These are phyloP conservation scores for Eristalis arbustorum DNA, from an alignment of 2,888 invertebrate genomes.

Conservation along the genomic window DNA sequence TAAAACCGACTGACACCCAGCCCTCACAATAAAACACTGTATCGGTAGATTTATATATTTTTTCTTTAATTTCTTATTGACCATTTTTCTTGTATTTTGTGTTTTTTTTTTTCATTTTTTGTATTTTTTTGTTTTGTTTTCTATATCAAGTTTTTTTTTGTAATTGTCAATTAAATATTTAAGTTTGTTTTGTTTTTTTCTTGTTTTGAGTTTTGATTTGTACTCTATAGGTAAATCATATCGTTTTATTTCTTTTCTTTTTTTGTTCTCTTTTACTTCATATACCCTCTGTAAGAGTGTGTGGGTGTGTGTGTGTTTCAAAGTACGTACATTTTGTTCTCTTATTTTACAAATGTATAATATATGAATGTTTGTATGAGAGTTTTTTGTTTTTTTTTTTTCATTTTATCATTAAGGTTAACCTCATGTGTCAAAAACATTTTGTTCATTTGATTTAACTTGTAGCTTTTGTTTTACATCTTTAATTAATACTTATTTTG, in stretches of 20 bases:
- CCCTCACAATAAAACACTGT: neutral
- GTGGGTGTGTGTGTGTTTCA: constrained; percentile 20
- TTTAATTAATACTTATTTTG: constrained; percentile 38
- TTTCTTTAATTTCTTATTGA: constrained; percentile 67
- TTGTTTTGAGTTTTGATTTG: constrained; percentile 65
- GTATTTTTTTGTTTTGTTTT: constrained; percentile 16
- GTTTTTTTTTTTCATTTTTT: constrained; percentile 34
- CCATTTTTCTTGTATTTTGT: constrained; percentile 42
- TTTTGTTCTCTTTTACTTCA: constrained; percentile 22
- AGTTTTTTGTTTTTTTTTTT: constrained; percentile 46
- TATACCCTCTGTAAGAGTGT: constrained; percentile 2
- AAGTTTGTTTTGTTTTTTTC: constrained; percentile 48
- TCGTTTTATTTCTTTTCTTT: constrained; percentile 47
- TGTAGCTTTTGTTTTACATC: constrained; percentile 16
- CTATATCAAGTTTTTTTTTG: constrained; percentile 1
- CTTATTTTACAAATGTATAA: constrained; percentile 55
- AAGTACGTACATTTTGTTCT: constrained; percentile 41
- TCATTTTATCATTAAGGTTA: constrained; percentile 20
- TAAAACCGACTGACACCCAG: too few species aligned
- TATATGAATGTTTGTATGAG: constrained; percentile 34
- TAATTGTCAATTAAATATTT: constrained; percentile 66
- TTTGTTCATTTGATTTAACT: constrained; percentile 44
- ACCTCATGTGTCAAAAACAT: constrained; percentile 47
- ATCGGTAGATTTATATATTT: constrained; percentile 41
- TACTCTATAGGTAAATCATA: constrained; percentile 71